phyloP scores from a whole-genome alignment of 2,797 vertebrate genomes.

The Chaetodon trifasciatus region DNA sequence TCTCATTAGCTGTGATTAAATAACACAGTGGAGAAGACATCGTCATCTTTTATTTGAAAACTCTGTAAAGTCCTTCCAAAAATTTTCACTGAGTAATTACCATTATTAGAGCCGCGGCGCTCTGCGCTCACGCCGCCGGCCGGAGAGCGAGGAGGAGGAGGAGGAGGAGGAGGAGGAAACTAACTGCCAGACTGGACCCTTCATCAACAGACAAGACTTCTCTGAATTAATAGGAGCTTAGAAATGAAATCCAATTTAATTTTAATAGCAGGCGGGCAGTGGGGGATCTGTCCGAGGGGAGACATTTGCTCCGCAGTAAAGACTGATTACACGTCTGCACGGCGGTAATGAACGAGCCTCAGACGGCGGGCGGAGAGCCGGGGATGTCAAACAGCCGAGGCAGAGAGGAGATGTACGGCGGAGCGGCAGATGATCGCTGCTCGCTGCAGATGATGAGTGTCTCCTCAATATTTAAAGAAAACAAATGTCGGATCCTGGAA shows the following conservation, averaged over 20 bases:
- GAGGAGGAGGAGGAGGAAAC: conserved; percentile 40
- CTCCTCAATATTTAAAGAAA: conserved; percentile 46
- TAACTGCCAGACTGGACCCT: conserved; percentile 49
- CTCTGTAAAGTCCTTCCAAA: conserved; percentile 31
- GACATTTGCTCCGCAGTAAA: conserved; percentile 61
- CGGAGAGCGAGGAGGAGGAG: neutral
- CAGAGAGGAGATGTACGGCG: conserved; percentile 41
- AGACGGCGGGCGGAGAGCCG: conserved; percentile 28
- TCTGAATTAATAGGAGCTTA: conserved; percentile 73
- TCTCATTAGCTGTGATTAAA: conserved; percentile 61
- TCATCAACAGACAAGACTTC: conserved; percentile 67
- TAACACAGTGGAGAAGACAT: conserved; percentile 37
- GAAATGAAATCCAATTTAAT: conserved; percentile 78
- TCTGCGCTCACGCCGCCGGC: conserved; percentile 27
- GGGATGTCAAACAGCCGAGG: conserved; percentile 35
- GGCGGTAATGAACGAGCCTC: conserved; percentile 53
- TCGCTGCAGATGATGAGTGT: conserved; percentile 27
- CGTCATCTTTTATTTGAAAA: conserved; percentile 52
- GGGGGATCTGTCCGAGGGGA: conserved; percentile 60
- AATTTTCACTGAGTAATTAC: conserved; percentile 44
- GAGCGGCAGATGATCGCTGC: conserved; percentile 5
- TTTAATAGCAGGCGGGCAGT: conserved; percentile 58
- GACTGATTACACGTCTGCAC: conserved; percentile 64
- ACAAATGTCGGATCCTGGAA: conserved; percentile 20
- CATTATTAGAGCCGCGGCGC: conserved; percentile 27